Percentiles rank a stretch among this genome's conserved stretches.
Evolutionary conservation across 2,113 vertebrate species (phyloP).

Genomic region (Proterorhinus semilunaris): DNA sequence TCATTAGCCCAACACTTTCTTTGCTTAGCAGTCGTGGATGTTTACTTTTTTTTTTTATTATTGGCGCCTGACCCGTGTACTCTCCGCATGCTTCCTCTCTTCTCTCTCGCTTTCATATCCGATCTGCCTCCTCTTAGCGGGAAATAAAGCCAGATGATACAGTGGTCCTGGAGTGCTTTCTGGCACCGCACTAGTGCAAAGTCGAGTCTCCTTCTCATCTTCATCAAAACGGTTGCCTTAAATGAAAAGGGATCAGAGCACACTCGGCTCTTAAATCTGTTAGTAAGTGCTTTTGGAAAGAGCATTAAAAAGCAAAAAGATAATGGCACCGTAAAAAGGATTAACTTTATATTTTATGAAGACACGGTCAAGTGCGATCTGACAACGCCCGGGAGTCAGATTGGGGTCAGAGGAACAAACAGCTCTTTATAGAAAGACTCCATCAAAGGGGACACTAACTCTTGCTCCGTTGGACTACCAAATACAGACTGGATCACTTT

Average conservation of each 20-base stretch:
- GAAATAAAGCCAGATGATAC: slow-evolving; percentile 25
- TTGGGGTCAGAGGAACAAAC: slow-evolving; percentile 7
- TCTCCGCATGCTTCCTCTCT: slow-evolving; percentile 5
- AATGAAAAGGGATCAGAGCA: slow-evolving; percentile 30
- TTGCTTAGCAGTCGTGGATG: slow-evolving; percentile 49
- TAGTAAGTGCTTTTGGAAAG: slow-evolving; percentile 4
- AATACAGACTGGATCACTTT: not conserved
- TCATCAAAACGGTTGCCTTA: slow-evolving; percentile 41
- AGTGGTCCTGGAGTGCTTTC: slow-evolving; percentile 25
- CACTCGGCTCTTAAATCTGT: slow-evolving; percentile 9
- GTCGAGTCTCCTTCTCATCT: slow-evolving; percentile 31
- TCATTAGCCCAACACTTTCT: slow-evolving; percentile 69
- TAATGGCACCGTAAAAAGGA: not conserved
- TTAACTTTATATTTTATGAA: slow-evolving; percentile 1
- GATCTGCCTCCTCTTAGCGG: slow-evolving; percentile 13
- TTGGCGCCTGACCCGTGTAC: slow-evolving; percentile 30
- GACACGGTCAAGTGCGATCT: not conserved
- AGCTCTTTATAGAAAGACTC: not conserved
- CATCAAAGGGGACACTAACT: not conserved
- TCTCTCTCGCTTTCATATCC: slow-evolving; percentile 11
- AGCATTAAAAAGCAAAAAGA: not conserved
- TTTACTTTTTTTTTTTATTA: slow-evolving; percentile 56
- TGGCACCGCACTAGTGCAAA: slow-evolving; percentile 12
- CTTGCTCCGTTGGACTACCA: slow-evolving; percentile 1
- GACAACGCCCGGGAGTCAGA: not conserved